Evolutionary conservation across 1,140 invertebrate species (phyloP).

Genomic region (Colletes gigas): DNA sequence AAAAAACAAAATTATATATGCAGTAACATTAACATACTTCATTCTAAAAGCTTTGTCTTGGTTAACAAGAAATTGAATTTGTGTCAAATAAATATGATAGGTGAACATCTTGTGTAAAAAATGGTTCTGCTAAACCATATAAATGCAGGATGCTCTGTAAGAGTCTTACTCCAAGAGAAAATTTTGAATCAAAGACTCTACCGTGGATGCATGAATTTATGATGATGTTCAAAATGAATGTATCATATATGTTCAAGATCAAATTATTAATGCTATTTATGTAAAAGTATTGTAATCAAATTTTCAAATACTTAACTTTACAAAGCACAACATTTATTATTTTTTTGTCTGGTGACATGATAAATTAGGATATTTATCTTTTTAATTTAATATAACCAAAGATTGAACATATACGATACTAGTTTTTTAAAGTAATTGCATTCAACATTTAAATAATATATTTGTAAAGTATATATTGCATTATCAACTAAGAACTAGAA

Average conservation of each 20-base stretch:
- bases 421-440: constrained; percentile 18
- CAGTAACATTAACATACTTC: constrained; percentile 90
- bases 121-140: constrained; percentile 34
- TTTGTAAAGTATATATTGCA: constrained; percentile 25
- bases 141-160: constrained; percentile 2
- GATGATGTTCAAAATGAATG: constrained; percentile 9
- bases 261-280: background rate
- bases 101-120: constrained; percentile 24
- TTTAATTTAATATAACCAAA: background rate
- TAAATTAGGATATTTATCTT: background rate
- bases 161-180: constrained; percentile 32
- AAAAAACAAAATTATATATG: constrained; percentile 91
- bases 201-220: constrained; percentile 7
- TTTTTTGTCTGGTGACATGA: background rate
- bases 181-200: constrained; percentile 57
- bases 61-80: constrained; percentile 85
- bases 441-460: constrained; percentile 12
- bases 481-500: constrained; percentile 7
- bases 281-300: constrained; percentile 18
- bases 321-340: background rate
- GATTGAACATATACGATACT: constrained; percentile 36
- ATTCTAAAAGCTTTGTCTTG: constrained; percentile 92
- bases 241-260: constrained; percentile 42
- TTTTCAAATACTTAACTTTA: constrained; percentile 15
- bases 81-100: background rate